phyloP scores from a whole-genome alignment of 2,888 invertebrate genomes.

The Pandemis corylana region DNA sequence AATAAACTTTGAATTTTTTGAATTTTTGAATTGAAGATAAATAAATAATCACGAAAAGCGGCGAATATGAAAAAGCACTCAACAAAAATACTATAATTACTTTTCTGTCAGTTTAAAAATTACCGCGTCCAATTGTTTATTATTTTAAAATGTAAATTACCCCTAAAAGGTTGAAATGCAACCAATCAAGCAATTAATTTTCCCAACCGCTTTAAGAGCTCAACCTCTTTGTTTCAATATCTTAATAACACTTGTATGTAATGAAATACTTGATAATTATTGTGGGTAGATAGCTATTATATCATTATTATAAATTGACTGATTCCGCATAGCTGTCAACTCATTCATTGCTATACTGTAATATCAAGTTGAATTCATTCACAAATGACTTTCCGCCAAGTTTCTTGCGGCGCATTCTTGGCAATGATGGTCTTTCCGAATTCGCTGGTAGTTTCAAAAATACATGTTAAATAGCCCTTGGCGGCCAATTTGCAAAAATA shows the following conservation, averaged over 20 bases:
- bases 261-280: conserved; percentile 31
- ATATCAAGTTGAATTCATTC: not conserved
- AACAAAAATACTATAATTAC: no score
- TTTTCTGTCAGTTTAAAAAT: no score
- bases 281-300: conserved; percentile 2
- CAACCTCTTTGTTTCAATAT: not conserved
- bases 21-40: no score
- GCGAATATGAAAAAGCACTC: no score
- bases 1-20: no score
- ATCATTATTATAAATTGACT: conserved; percentile 16
- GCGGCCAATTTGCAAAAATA: no score
- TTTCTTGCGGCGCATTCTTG: no score
- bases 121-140: no score
- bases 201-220: not conserved
- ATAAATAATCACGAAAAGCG: no score
- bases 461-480: no score
- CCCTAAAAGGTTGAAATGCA: not conserved
- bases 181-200: not conserved
- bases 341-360: not conserved
- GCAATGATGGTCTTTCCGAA: no score
- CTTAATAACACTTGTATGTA: not conserved
- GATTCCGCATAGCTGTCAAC: conserved; percentile 36
- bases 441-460: no score
- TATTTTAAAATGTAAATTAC: not conserved
- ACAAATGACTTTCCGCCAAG: not conserved